Evolutionary conservation across 2,888 invertebrate species (phyloP), one percentile per base, ranked within the genome.

Genomic region (Psylliodes chrysocephalus): DNA sequence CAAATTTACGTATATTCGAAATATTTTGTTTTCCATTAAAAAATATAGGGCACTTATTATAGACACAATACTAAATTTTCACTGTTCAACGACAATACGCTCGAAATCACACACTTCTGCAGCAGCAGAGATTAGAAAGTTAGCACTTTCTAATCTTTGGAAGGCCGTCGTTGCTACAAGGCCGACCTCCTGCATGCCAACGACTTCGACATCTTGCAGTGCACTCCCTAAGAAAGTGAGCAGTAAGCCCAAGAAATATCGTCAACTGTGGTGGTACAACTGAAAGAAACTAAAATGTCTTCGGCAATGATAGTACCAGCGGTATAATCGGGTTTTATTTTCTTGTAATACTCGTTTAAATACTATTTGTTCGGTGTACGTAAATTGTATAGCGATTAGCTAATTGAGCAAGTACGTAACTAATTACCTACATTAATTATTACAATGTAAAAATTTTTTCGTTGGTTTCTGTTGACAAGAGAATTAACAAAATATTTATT

Each of bases 61-160:
- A 44, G 8, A 28, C 47, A 56, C 57, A 42, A 60, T 54, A 60
- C 22, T 17, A 18, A 60, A 44, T 60, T 61, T 57, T 52, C 46
- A 53, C 55, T 47, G 28, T 52, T 46, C 30, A 22, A 55, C 38
- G 25, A 42, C 56, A 61, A 64, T 57, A 64, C 49, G 47, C 47
- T 42, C 46, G 15, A 22, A 38, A 64, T 51, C 49, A 56, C 56
- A 61, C 52, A 59, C 57, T 61, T 54, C 62, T 60, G 49, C 22
- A 17, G 7, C 44, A 38, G 52, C 55, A 52, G 64, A 60, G 60
- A 67, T 67, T 67, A 65, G 67, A 67, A 67, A 67, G 67, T 60
- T 64, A 22, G 44, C 54, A 67, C 67, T 67, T 67, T 67, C 67
- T 64, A 67, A 67, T 65, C 67, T 64, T 55, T 56, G 60, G 64